A percentile compares a stretch with the other conserved stretches of the same genome.
These are phyloP conservation scores for Neocrepidodera transversa DNA, from an alignment of 2,888 invertebrate species.

Conservation along the genomic window DNA sequence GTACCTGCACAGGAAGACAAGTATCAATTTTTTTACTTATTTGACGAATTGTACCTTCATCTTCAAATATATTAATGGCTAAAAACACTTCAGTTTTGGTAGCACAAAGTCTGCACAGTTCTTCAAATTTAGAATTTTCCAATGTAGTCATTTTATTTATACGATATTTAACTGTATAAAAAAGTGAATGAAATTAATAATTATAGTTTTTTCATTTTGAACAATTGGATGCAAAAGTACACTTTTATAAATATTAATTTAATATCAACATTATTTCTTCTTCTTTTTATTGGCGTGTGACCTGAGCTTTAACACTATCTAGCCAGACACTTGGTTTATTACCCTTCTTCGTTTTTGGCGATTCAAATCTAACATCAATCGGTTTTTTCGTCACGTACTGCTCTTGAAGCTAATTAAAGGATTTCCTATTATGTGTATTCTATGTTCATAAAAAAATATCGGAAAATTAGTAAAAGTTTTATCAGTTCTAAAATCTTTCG, in stretches of 20 bases:
- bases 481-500: no score
- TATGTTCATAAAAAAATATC: no score
- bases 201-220: slow-evolving; percentile 2
- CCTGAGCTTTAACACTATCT: not conserved
- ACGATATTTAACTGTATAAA: no score
- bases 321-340: no score
- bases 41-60: slow-evolving; percentile 62
- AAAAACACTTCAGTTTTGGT: slow-evolving; percentile 55
- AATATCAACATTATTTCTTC: slow-evolving; percentile 5
- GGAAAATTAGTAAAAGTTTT: no score
- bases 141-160: slow-evolving; percentile 22
- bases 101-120: slow-evolving; percentile 59
- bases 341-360: no score
- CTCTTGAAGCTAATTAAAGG: no score
- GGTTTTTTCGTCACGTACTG: no score
- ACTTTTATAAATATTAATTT: slow-evolving; percentile 5
- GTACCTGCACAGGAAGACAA: slow-evolving; percentile 65
- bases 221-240: not conserved
- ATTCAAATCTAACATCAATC: no score
- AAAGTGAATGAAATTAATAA: no score
- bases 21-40: slow-evolving; percentile 66
- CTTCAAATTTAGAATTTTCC: slow-evolving; percentile 48
- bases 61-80: slow-evolving; percentile 58
- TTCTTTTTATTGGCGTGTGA: slow-evolving; percentile 7
- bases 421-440: no score